phyloP scores from a whole-genome alignment of 2,888 invertebrate species.

The Sacculina carcini region DNA sequence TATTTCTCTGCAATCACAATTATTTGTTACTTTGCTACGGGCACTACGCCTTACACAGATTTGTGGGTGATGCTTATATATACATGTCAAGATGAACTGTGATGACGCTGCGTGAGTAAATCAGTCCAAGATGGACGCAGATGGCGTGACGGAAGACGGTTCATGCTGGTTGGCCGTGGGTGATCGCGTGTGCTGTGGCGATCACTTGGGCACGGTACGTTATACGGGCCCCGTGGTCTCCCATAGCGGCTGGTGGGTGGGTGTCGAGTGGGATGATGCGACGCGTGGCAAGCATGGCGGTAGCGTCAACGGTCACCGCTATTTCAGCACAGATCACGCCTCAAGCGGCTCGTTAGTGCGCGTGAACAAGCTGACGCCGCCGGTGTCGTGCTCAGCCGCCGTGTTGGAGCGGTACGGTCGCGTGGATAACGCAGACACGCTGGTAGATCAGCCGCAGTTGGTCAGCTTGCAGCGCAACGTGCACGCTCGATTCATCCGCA shows the following conservation, averaged over 20 bases:
- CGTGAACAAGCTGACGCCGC: slow-evolving; percentile 46
- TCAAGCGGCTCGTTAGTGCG: slow-evolving; percentile 70
- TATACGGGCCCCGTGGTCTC: slow-evolving; percentile 47
- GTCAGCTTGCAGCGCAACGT: slow-evolving; percentile 38
- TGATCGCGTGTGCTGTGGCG: not conserved
- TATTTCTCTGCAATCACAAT: no score
- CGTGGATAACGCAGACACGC: slow-evolving; percentile 23
- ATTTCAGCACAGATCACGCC: slow-evolving; percentile 45
- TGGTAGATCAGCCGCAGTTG: slow-evolving; percentile 26
- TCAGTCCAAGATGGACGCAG: no score
- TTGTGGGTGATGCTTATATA: no score
- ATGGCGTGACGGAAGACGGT: no score
- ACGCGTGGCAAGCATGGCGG: slow-evolving; percentile 79
- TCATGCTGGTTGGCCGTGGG: not conserved
- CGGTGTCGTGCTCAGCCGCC: slow-evolving; percentile 43
- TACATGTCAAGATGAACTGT: no score
- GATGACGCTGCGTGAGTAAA: no score
- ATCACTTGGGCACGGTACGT: slow-evolving; percentile 31
- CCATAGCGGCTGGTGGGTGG: slow-evolving; percentile 53
- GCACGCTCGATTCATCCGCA: slow-evolving; percentile 41
- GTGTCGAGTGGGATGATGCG: slow-evolving; percentile 83
- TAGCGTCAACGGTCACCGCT: slow-evolving; percentile 43
- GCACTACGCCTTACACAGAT: no score
- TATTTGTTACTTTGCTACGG: no score
- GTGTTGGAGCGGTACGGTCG: slow-evolving; percentile 36